phyloP scores from a whole-genome alignment of 1,140 invertebrate genomes.

The Aphaenogaster ashmeadi region DNA sequence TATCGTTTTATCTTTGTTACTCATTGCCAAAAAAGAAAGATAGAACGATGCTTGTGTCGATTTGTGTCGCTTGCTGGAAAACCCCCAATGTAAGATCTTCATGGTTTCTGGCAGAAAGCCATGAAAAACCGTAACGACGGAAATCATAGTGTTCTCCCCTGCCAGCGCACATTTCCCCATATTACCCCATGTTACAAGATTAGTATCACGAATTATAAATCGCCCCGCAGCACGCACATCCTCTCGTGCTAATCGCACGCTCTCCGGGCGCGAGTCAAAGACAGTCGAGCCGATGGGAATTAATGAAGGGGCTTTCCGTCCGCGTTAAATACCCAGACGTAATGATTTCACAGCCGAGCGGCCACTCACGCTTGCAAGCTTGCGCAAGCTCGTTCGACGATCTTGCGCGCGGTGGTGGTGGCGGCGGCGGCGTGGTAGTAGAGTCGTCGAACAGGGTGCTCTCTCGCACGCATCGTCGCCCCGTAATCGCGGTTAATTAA shows the following conservation, averaged over 20 bases:
- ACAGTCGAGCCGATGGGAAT: slow-evolving; percentile 25
- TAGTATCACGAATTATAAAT: slow-evolving; percentile 32
- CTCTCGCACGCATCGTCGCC: slow-evolving; percentile 80
- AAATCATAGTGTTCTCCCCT: background rate
- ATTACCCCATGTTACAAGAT: slow-evolving; percentile 25
- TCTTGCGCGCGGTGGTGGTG: slow-evolving; percentile 42
- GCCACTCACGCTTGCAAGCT: slow-evolving; percentile 52
- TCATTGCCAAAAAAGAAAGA: no score
- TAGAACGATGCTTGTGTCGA: no score
- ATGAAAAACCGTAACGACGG: background rate
- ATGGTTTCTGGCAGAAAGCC: background rate
- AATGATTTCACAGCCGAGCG: slow-evolving; percentile 71
- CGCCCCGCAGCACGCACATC: background rate
- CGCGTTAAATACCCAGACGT: slow-evolving; percentile 65
- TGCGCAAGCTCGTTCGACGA: slow-evolving; percentile 45
- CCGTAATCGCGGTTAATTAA: slow-evolving; percentile 84
- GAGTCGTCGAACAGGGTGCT: slow-evolving; percentile 65
- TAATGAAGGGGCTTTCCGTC: slow-evolving; percentile 16
- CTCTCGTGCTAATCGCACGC: slow-evolving; percentile 21
- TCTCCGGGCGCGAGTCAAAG: slow-evolving; percentile 28
- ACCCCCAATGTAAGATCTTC: no score
- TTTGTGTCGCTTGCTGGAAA: no score
- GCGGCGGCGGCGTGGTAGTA: background rate
- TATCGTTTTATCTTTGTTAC: no score
- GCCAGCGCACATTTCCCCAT: background rate